Conservation (phyloP, 2,113 vertebrate species). For the Girardinichthys multiradiatus region DNA sequence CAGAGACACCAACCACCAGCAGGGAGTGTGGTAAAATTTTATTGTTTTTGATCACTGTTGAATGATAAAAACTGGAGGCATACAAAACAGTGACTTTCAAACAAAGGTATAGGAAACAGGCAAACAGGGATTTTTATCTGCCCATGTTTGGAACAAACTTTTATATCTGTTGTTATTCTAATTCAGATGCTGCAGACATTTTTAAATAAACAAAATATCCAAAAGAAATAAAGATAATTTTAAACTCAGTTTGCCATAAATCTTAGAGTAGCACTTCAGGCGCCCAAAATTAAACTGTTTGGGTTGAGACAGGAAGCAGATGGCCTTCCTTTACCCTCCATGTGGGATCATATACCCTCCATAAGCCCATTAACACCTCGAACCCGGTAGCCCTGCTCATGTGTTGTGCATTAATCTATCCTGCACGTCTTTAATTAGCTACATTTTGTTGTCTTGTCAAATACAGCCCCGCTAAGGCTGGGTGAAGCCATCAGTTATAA, state of each 20-base stretch:
- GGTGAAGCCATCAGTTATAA: constrained; percentile 64
- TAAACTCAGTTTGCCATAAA: constrained; percentile 14
- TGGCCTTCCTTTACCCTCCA: constrained; percentile 63
- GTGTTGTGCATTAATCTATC: constrained; percentile 18
- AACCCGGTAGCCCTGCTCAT: constrained; percentile 55
- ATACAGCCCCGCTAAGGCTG: constrained; percentile 56
- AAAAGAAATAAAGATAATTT: constrained; percentile 5
- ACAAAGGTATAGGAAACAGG: background rate
- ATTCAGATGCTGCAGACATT: background rate
- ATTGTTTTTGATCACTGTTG: background rate
- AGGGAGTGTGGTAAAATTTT: no score
- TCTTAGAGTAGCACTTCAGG: constrained; percentile 28
- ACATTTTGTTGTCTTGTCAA: constrained; percentile 43
- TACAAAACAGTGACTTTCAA: no score
- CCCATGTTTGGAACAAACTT: no score
- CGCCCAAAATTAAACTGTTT: constrained; percentile 48
- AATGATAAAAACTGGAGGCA: no score
- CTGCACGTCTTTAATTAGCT: constrained; percentile 45
- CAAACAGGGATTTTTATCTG: no score
- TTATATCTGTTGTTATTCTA: no score
- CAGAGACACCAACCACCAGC: no score
- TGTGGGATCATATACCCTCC: constrained; percentile 66
- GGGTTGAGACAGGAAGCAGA: constrained; percentile 66
- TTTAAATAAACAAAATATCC: background rate
- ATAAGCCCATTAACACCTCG: constrained; percentile 67